Base-by-base conservation (phyloP, 2,113 vertebrate genomes). In the Varanus salvator region DNA sequence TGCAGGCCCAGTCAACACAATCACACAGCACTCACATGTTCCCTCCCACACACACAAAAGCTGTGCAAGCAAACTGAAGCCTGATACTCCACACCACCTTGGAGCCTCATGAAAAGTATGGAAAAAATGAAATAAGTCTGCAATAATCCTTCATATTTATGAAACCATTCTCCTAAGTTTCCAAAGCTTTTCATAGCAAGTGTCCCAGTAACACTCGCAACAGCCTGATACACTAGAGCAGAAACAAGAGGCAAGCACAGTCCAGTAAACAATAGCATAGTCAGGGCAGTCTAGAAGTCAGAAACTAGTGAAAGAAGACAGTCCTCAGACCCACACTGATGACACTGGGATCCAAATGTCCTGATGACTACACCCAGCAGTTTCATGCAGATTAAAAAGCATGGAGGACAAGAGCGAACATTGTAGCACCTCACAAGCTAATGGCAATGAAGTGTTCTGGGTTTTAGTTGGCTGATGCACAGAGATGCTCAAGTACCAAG, bases 1-100 rank as follows among this genome's bases (percentile, higher is more conserved):
- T 38, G 91, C 78, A 87, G 76, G 57, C 75, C 38, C 83, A 91
- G 77, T 77, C 86, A 91, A 92, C 90, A 90, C 84, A 92, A 94
- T 88, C 86, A 19, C 1, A 86, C 84, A 77, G 82, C 57, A 83
- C 44, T 23, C 89, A 94, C 87, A 89, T 44, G 81, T 60, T 15
- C 12, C 57, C 57, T 12, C 57, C 8, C 57, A 11, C 57, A 44
- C 38, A 44, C 38, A 44, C 57, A 60, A 60, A 14, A 15, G 90
- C 44, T 80, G 74, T 6, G 92, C 85, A 94, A 84, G 86, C 14
- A 91, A 71, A 60, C 64, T 84, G 57, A 7, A 84, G 48, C 3
- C 84, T 89, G 86, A 29, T 88, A n/a, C 72, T 89, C 29, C 54
- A 15, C 86, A 14, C 6, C 71, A 25, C 84, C 89, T 87, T 75